Conservation (phyloP, 2,888 invertebrate species). For the Drosophila ezoana region DNA sequence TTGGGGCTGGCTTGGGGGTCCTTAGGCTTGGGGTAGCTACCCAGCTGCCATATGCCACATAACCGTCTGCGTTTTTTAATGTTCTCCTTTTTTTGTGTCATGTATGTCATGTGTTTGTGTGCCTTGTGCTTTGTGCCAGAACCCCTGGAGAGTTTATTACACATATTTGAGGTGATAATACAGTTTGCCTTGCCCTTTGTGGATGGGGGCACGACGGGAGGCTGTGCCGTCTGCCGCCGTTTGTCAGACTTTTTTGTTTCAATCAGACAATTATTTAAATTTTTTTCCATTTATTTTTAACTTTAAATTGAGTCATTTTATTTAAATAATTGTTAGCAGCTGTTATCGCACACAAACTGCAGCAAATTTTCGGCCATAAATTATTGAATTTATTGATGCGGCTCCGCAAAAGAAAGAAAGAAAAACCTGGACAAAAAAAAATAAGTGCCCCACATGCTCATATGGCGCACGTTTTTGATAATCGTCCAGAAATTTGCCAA, state of each 20-base stretch:
- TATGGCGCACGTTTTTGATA: constrained; percentile 61
- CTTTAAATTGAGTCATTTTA: constrained; percentile 51
- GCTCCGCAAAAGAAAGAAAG: constrained; percentile 28
- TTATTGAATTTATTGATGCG: constrained; percentile 70
- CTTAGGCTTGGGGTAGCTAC: constrained; percentile 21
- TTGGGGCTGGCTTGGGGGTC: constrained; percentile 23
- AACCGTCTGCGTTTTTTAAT: constrained; percentile 46
- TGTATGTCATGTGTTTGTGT: constrained; percentile 34
- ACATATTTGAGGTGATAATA: constrained; percentile 81
- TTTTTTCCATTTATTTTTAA: constrained; percentile 1
- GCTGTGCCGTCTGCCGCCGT: constrained; percentile 34
- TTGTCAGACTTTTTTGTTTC: constrained; percentile 44
- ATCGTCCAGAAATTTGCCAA: constrained; percentile 77
- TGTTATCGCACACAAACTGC: constrained; percentile 60
- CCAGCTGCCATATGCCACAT: constrained; percentile 52
- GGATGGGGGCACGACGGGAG: not conserved
- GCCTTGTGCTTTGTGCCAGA: constrained; percentile 50
- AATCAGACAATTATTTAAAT: constrained; percentile 45
- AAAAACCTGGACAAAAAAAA: constrained; percentile 9
- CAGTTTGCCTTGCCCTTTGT: constrained; percentile 56
- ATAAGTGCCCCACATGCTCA: constrained; percentile 45
- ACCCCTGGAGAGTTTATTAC: constrained; percentile 75
- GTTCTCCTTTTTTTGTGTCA: constrained; percentile 35
- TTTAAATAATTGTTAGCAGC: constrained; percentile 73
- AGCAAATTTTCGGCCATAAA: constrained; percentile 61